Conservation (phyloP, 2,888 invertebrate species). For the Chymomyza caudatula region DNA sequence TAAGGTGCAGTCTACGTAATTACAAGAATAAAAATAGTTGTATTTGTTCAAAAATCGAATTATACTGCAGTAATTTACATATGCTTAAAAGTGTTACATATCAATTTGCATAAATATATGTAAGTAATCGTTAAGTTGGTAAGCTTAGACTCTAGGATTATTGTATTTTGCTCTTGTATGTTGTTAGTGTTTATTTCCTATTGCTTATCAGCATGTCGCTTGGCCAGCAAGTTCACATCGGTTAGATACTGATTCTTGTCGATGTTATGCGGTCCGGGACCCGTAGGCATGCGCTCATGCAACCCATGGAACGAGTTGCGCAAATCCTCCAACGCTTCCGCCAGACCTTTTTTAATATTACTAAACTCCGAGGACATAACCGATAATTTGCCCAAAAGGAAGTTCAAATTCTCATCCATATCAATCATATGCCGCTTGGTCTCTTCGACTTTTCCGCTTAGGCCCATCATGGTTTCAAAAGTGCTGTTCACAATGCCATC, state of each 20-base stretch:
- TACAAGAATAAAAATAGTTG: conserved; percentile 5
- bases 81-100: not conserved
- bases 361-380: conserved; percentile 91
- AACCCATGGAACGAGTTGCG: conserved; percentile 83
- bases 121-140: conserved; percentile 34
- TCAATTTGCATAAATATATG: conserved; percentile 39
- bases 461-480: conserved; percentile 85
- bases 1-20: not conserved
- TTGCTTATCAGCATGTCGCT: conserved; percentile 57
- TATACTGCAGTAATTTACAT: conserved; percentile 41
- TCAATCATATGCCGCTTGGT: conserved; percentile 88
- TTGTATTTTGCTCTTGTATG: conserved; percentile 17
- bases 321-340: conserved; percentile 85
- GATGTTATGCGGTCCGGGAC: conserved; percentile 82
- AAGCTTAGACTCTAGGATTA: conserved; percentile 50
- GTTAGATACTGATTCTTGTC: conserved; percentile 74
- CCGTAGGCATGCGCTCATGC: conserved; percentile 79
- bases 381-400: conserved; percentile 86
- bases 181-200: conserved; percentile 10
- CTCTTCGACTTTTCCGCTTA: conserved; percentile 87
- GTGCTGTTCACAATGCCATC: conserved; percentile 89
- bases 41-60: conserved; percentile 48
- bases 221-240: conserved; percentile 73
- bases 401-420: conserved; percentile 90
- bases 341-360: conserved; percentile 87